Evolutionary conservation across 2,113 vertebrate species (phyloP).

Genomic region (Phodopus roborovskii): DNA sequence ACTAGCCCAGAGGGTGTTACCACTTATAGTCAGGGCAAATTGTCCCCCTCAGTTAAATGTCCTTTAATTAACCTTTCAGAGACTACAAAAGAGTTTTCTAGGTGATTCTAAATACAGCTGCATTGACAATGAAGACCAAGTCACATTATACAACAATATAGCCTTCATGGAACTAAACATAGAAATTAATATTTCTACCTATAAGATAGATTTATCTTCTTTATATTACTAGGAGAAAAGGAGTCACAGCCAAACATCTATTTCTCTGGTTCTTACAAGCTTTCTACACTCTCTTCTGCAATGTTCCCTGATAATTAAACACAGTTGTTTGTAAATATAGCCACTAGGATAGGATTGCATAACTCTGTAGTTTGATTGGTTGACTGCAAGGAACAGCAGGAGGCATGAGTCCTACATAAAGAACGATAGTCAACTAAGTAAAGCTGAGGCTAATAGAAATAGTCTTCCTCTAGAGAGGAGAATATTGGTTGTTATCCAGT

Average conservation of each 20-base stretch:
- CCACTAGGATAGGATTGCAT: background rate
- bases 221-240: background rate
- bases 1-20: no score
- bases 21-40: no score
- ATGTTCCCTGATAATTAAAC: background rate
- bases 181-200: slow-evolving; percentile 15
- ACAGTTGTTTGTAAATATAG: background rate
- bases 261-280: background rate
- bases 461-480: background rate
- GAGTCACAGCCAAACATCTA: background rate
- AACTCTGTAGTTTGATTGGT: background rate
- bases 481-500: no score
- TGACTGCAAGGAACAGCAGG: no score
- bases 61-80: background rate
- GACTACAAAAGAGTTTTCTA: background rate
- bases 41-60: background rate
- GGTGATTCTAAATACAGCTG: background rate
- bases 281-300: background rate
- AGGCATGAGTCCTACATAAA: background rate
- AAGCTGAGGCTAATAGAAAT: no score
- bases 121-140: background rate
- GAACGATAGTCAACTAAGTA: background rate
- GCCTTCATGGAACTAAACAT: background rate
- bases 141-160: background rate
- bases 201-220: background rate